Percentiles rank a stretch among this genome's conserved stretches.
These are phyloP conservation scores for Cercopithecus mona DNA, from an alignment of 2,113 vertebrate genomes.

Conservation along the genomic window DNA sequence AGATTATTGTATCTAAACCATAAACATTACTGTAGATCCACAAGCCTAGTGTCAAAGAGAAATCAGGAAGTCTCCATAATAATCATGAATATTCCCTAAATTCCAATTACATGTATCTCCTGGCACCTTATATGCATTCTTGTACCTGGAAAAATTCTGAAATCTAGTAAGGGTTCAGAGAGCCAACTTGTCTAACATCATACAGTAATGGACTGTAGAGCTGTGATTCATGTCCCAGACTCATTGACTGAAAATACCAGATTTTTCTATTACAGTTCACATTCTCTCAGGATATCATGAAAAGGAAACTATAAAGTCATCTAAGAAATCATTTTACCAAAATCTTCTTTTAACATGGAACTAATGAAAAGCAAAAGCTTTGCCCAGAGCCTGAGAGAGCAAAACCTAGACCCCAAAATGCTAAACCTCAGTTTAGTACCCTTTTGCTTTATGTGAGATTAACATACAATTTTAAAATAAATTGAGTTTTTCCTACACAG, in stretches of 20 bases:
- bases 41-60: background rate
- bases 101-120: background rate
- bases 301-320: background rate
- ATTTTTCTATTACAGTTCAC: background rate
- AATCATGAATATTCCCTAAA: background rate
- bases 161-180: background rate
- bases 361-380: background rate
- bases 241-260: background rate
- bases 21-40: background rate
- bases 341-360: background rate
- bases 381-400: background rate
- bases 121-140: background rate
- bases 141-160: background rate
- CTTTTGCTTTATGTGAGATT: background rate
- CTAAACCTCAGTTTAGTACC: background rate
- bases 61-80: background rate
- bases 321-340: background rate
- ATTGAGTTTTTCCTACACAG: background rate
- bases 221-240: background rate
- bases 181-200: background rate
- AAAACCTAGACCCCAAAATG: background rate
- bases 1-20: background rate
- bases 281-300: background rate
- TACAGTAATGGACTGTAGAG: background rate
- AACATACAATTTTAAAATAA: slow-evolving; percentile 10